These are phyloP conservation scores for Parotocinclus haroldoi DNA, from an alignment of 2,797 vertebrate genomes.

Conservation along the genomic window DNA sequence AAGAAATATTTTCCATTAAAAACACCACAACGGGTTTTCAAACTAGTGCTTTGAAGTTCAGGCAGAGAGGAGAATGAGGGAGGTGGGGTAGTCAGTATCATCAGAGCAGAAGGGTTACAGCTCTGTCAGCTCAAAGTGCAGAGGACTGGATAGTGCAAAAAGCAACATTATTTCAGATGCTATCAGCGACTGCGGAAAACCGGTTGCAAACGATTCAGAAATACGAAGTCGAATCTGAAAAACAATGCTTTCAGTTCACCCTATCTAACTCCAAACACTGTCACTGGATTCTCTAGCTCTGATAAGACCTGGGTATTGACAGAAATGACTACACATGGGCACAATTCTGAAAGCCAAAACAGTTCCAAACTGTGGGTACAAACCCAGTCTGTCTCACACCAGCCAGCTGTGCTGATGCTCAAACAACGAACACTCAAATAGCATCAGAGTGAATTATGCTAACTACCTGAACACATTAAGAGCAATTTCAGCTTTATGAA, in stretches of 20 bases:
- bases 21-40: conserved; percentile 34
- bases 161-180: conserved; percentile 28
- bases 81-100: conserved; percentile 22
- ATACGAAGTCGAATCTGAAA: no score
- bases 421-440: not conserved
- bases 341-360: not conserved
- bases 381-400: not conserved
- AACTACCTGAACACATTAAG: conserved; percentile 17
- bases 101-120: conserved; percentile 35
- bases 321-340: not conserved
- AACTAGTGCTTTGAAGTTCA: conserved; percentile 64
- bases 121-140: conserved; percentile 16
- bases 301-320: conserved; percentile 7
- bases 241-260: not conserved
- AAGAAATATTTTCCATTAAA: conserved; percentile 58
- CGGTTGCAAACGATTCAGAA: conserved; percentile 4
- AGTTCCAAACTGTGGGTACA: not conserved
- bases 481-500: not conserved
- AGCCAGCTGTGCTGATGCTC: not conserved
- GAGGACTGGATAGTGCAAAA: conserved; percentile 15
- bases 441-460: not conserved
- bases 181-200: conserved; percentile 12
- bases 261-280: not conserved
- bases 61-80: conserved; percentile 53
- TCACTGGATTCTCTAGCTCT: not conserved